Evolutionary conservation across 2,888 invertebrate genomes (phyloP).

Genomic region (Eumerus sabulonum): DNA sequence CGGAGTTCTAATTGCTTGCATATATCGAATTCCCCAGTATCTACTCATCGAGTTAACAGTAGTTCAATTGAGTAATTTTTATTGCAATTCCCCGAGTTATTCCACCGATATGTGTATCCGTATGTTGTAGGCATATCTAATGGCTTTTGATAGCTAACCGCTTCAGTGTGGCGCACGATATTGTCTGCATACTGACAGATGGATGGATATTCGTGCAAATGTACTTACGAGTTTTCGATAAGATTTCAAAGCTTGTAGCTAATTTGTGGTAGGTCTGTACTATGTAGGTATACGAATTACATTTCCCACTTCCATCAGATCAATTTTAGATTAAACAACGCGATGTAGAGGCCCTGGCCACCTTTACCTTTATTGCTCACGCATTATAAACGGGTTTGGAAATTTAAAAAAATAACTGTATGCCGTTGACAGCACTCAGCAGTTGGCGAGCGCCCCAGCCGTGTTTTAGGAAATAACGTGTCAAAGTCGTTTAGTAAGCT

Average conservation of each 20-base stretch:
- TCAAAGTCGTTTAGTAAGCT: too few relatives aligned
- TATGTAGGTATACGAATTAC: constrained; percentile 1
- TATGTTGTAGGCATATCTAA: neutral
- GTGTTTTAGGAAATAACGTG: too few relatives aligned
- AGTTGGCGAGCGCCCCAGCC: too few relatives aligned
- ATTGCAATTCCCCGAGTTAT: constrained; percentile 63
- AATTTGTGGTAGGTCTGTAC: constrained; percentile 46
- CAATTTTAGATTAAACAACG: neutral
- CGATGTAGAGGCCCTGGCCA: neutral
- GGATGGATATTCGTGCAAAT: constrained; percentile 26
- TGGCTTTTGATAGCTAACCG: too few relatives aligned
- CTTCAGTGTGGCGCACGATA: too few relatives aligned
- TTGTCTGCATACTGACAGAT: neutral
- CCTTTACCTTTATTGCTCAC: too few relatives aligned
- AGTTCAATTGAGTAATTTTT: constrained; percentile 67
- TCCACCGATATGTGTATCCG: constrained; percentile 40
- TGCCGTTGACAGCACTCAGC: too few relatives aligned
- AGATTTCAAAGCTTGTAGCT: constrained; percentile 12
- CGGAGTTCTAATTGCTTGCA: constrained; percentile 48
- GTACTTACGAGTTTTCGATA: constrained; percentile 14
- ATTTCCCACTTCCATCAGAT: neutral
- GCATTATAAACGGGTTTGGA: too few relatives aligned
- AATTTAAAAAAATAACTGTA: too few relatives aligned
- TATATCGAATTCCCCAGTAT: constrained; percentile 62
- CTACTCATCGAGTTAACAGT: constrained; percentile 65